Percentiles rank a stretch among this genome's conserved stretches.
These are phyloP conservation scores for Mastigias papua DNA, from an alignment of 30 jellyfish, hydroid and myxozoan species.

Conservation along the genomic window DNA sequence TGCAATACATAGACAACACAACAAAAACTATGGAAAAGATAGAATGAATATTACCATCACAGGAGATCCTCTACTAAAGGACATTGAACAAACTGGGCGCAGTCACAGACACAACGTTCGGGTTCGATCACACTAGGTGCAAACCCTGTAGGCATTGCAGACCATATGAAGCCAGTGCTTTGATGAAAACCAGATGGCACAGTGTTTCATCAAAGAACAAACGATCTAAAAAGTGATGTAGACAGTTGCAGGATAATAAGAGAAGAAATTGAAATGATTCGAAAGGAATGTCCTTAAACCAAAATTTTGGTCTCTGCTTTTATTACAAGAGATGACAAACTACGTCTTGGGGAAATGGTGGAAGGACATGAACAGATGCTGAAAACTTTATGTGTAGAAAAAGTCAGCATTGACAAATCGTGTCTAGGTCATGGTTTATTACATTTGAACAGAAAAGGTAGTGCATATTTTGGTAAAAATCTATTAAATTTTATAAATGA, in stretches of 20 bases:
- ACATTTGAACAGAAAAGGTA: constrained; percentile 27
- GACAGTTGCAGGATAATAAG: constrained; percentile 26
- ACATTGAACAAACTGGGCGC: constrained; percentile 29
- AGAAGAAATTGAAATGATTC: constrained; percentile 4
- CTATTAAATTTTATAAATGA: neutral
- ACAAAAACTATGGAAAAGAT: constrained; percentile 13
- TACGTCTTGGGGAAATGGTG: constrained; percentile 26
- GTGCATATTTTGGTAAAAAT: constrained; percentile 9
- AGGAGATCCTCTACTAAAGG: constrained; percentile 39
- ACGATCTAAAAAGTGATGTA: constrained; percentile 10
- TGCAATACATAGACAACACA: neutral
- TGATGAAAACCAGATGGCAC: constrained; percentile 36
- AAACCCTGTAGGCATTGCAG: constrained; percentile 4
- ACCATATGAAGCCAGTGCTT: constrained; percentile 24
- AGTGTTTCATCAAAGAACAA: constrained; percentile 37
- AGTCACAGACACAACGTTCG: constrained; percentile 34
- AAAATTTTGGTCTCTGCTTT: constrained; percentile 10
- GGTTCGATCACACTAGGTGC: constrained; percentile 47
- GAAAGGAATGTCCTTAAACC: constrained; percentile 22
- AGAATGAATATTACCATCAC: constrained; percentile 43
- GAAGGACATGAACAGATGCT: constrained; percentile 38
- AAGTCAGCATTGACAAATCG: constrained; percentile 21
- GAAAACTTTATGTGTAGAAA: constrained; percentile 6
- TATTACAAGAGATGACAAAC: constrained; percentile 47
- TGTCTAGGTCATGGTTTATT: constrained; percentile 7